Base-by-base conservation (phyloP, 2,113 vertebrate species). In the Haemorhous mexicanus region DNA sequence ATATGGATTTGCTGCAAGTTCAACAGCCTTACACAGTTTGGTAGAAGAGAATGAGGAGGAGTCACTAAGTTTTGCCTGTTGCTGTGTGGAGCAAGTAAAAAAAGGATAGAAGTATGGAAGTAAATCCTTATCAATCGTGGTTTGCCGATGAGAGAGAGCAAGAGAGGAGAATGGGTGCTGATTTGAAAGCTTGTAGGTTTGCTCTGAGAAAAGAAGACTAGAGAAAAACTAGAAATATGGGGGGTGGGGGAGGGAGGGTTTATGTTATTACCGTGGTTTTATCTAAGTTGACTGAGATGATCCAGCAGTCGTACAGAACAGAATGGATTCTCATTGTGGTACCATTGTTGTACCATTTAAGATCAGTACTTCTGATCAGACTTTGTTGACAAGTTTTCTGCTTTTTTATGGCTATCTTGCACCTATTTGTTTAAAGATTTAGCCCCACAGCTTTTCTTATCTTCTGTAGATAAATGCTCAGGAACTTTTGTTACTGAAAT, bases 231-330 rank as follows among this genome's bases (percentile, higher is more conserved):
- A 56, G 37, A 61, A 41, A 33, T 4, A 6, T 6, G 30, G 7
- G 30, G 11, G 30, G 1, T 41, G 5, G 3, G 9, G 4, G 4
- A 26, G 3, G 6, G 44, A 47, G 7, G 7, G 41, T 44, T 50
- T 68, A 7, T 53, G 17, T 74, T 79, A 13, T 47, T 67, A 41
- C 47, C 3, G 3, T 59, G 19, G 1, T 76, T 95, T 67, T 76
- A 26, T 62, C 7, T 5, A 52, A 59, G 49, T 66, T 58, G 52
- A 32, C 19, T 3, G 1, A 76, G 9, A 43, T 32, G 63, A 33
- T 66, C n/a, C 30, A 64, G 10, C 21, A 50, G 8, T n/a, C 68
- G 3, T 47, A n/a, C 6, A 72, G 52, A 88, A 82, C 11, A 62
- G 15, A n/a, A 53, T 49, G 23, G n/a, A 80, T 72, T 91, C 23